Conservation (phyloP, 2,888 invertebrate species). For the Boloria selene region DNA sequence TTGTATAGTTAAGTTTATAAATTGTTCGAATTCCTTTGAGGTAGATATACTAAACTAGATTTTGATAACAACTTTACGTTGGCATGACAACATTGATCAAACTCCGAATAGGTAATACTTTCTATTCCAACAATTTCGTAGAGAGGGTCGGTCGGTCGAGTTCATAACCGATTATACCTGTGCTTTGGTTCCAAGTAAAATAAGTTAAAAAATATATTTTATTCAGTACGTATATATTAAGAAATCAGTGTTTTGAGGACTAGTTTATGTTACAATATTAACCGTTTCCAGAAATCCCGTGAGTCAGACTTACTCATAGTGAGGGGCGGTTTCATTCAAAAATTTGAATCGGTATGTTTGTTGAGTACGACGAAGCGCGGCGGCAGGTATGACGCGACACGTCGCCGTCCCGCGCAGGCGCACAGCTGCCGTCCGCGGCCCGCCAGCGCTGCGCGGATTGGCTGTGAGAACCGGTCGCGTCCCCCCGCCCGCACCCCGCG, state of each 20-base stretch:
- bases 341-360: slow-evolving; percentile 64
- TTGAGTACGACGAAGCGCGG: slow-evolving; percentile 53
- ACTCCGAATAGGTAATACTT: not conserved
- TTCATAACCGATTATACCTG: not conserved
- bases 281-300: slow-evolving; percentile 44
- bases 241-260: not conserved
- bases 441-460: slow-evolving; percentile 68
- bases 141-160: not conserved
- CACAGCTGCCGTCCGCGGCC: slow-evolving; percentile 75
- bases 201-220: too few species aligned
- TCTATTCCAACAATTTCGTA: slow-evolving; percentile 4
- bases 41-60: not conserved
- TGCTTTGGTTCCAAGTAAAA: too few species aligned
- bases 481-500: slow-evolving; percentile 58
- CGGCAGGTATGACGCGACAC: slow-evolving; percentile 69
- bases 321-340: slow-evolving; percentile 68
- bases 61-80: slow-evolving; percentile 42
- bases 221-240: not conserved
- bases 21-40: not conserved
- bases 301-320: slow-evolving; percentile 57
- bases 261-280: not conserved
- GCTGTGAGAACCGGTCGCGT: slow-evolving; percentile 71
- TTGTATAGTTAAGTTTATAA: not conserved
- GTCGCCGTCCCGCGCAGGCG: slow-evolving; percentile 40
- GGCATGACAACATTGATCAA: slow-evolving; percentile 64